Evolutionary conservation across 2,888 invertebrate species (phyloP).

Genomic region (Trachelus stipa): DNA sequence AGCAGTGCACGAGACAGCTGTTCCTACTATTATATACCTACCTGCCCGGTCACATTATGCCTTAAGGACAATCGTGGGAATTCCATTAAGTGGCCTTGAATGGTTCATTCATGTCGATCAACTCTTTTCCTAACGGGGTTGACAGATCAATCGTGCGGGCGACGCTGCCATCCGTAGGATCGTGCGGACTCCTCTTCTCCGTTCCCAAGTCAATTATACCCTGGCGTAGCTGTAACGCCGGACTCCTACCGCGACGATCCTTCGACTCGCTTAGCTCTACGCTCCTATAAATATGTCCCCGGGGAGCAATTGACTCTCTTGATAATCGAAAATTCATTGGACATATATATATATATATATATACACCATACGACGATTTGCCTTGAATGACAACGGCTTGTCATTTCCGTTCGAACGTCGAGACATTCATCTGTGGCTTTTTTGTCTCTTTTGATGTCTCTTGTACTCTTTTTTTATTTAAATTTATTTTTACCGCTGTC

Average conservation of each 20-base stretch:
- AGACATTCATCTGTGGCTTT: too few species aligned
- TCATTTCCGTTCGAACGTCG: too few species aligned
- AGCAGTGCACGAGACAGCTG: conserved; percentile 37
- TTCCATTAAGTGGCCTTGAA: conserved; percentile 65
- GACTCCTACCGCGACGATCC: too few species aligned
- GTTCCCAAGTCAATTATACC: neutral
- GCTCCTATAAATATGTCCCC: too few species aligned
- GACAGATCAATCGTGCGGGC: conserved; percentile 62
- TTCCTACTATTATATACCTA: conserved; percentile 43
- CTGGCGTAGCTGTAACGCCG: neutral
- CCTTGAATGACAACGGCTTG: too few species aligned
- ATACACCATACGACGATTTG: too few species aligned
- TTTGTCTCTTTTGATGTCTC: too few species aligned
- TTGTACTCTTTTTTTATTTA: conserved; percentile 35
- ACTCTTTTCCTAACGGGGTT: conserved; percentile 60
- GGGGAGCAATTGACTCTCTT: too few species aligned
- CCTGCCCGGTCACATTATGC: conserved; percentile 57
- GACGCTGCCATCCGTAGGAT: conserved; percentile 14
- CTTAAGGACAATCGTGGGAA: conserved; percentile 66
- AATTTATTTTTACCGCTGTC: conserved; percentile 23
- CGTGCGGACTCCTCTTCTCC: neutral
- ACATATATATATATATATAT: too few species aligned
- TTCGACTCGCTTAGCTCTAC: too few species aligned
- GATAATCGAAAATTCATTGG: too few species aligned
- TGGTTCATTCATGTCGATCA: conserved; percentile 67